phyloP scores from a whole-genome alignment of 2,888 invertebrate species.

The Drepana falcataria region DNA sequence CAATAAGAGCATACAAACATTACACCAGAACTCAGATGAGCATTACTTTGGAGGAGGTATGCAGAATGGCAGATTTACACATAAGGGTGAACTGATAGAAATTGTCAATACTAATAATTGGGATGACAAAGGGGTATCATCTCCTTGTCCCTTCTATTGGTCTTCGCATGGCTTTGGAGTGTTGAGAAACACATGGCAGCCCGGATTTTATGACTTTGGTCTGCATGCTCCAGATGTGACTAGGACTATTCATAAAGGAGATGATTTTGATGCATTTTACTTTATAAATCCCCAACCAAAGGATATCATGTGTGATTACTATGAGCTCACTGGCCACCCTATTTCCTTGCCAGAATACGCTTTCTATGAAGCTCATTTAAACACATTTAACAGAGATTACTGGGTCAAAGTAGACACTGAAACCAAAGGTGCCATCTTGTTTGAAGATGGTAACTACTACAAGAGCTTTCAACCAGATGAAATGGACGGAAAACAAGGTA shows the following conservation, averaged over 20 bases:
- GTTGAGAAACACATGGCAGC: slow-evolving; percentile 65
- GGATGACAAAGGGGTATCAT: slow-evolving; percentile 61
- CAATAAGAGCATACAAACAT: slow-evolving; percentile 38
- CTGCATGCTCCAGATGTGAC: slow-evolving; percentile 23
- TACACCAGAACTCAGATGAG: slow-evolving; percentile 46
- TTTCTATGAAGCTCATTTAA: slow-evolving; percentile 67
- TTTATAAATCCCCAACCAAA: slow-evolving; percentile 49
- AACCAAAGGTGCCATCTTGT: slow-evolving; percentile 46
- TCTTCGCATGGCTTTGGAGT: slow-evolving; percentile 62
- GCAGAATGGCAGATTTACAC: slow-evolving; percentile 68
- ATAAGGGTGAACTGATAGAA: slow-evolving; percentile 55
- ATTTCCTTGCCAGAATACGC: slow-evolving; percentile 64
- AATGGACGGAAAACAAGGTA: slow-evolving; percentile 46
- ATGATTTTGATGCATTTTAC: slow-evolving; percentile 59
- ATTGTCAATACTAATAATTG: slow-evolving; percentile 62
- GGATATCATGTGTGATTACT: slow-evolving; percentile 61
- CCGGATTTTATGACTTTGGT: slow-evolving; percentile 61
- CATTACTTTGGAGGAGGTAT: slow-evolving; percentile 68
- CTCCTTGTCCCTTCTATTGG: slow-evolving; percentile 69
- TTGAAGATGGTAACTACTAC: slow-evolving; percentile 65
- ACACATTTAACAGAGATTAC: slow-evolving; percentile 67
- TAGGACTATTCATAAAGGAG: slow-evolving; percentile 40
- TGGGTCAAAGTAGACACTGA: slow-evolving; percentile 55
- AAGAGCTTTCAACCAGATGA: slow-evolving; percentile 57
- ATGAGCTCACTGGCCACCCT: slow-evolving; percentile 61